Base-by-base conservation (phyloP, 2,888 invertebrate genomes). In the Acrobasis consociella region DNA sequence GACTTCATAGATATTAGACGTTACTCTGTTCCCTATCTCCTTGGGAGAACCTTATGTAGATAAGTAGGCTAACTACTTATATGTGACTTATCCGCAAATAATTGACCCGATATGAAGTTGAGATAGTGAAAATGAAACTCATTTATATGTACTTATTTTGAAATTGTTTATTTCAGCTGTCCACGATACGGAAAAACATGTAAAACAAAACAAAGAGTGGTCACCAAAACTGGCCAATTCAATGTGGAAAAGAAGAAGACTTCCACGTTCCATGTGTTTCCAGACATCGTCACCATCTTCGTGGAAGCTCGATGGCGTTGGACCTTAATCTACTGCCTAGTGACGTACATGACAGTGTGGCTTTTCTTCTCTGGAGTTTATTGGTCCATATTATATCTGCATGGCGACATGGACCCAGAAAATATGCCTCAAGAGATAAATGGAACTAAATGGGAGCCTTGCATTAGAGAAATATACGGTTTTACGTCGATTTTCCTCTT, bases 401-500 rank as follows among this genome's bases (percentile, higher is more conserved):
- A 98, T 82, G 98, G 97, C 9, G 99, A 99, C 84, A 93, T 98
- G 69, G 95, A 95, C 67, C 82, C 94, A 0, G 86, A 78, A 13
- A 81, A 84, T 71, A 67, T 85, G 46, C 82, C 86, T 7, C 72
- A 89, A 16, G 82, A 83, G 51, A 94, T 94, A 75, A 93, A 93
- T 73, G 85, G 90, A 15, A 92, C 94, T 55, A 93, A 93, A 31
- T 97, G 96, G 96, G 94, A 93, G 22, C 98, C 98, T 0, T 99
- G 99, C 82, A 95, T 99, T 9, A 94, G 94, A 64, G 96, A 97
- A 80, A 96, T 99, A 62, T 93, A 96, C 75, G 95, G 96, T 50
- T 98, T 99, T 87, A 96, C 97, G 0, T 97, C 98, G 15, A 96
- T 98, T 68, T 97, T 99, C 83, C 94, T 99, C 62, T 99, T 98